These are phyloP conservation scores for Geodia barretti DNA, from an alignment of 37 sponge, comb jelly and placozoan genomes.

Conservation along the genomic window DNA sequence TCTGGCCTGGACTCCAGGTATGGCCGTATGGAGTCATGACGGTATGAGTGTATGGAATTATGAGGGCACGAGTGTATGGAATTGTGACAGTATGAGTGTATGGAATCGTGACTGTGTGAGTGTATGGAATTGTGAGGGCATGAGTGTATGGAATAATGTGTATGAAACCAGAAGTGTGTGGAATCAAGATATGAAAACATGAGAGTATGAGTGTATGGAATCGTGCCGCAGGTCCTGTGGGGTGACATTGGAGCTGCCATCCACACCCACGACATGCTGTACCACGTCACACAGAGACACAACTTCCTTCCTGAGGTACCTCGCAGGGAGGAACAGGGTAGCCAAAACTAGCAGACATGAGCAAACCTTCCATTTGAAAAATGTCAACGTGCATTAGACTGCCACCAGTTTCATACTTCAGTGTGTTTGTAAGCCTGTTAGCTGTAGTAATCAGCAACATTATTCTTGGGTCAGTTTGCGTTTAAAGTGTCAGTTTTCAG, in stretches of 20 bases:
- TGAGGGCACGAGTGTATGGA: not conserved
- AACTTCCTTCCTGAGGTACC: constrained; percentile 89
- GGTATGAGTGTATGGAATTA: not conserved
- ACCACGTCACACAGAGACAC: constrained; percentile 71
- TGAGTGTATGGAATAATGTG: not conserved
- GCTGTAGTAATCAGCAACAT: too few species aligned
- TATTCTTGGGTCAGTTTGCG: too few species aligned
- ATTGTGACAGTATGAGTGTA: not conserved
- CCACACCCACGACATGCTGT: constrained; percentile 76
- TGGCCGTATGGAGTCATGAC: not conserved
- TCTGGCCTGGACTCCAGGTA: constrained; percentile 99
- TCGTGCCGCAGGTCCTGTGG: constrained; percentile 52
- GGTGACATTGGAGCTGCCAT: constrained; percentile 82
- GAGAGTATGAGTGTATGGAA: not conserved
- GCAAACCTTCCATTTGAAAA: too few species aligned
- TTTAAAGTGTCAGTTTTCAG: too few species aligned
- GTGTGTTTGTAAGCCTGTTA: too few species aligned
- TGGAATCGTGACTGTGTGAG: not conserved
- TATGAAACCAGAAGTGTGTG: too few species aligned
- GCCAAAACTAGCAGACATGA: too few species aligned
- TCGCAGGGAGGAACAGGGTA: too few species aligned
- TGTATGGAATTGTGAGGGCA: not conserved
- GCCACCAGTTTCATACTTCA: too few species aligned
- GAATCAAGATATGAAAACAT: too few species aligned
- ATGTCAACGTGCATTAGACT: too few species aligned